Base-by-base conservation (phyloP, 2,888 invertebrate species). In the Apodemia duryi region DNA sequence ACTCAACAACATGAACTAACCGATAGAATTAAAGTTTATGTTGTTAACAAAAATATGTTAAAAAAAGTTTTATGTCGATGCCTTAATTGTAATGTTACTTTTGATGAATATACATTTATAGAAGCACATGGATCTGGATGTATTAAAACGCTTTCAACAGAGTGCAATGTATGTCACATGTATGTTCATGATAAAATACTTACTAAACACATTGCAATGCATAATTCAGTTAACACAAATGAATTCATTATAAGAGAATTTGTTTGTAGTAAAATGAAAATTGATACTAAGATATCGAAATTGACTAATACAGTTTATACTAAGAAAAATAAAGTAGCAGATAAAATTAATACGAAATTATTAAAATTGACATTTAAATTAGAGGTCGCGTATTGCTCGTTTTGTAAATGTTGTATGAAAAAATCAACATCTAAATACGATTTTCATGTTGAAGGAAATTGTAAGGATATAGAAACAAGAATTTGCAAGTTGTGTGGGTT, bases 401-500 rank as follows among this genome's bases (percentile, higher is more conserved):
- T 63, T 3, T 79, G 79, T 61, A 68, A 72, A 52, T 66, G 68
- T 49, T 61, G 28, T n/a, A 65, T 65, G 60, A 69, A 64, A 43
- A 60, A 60, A 1, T 67, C 67, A n/a, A 54, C 62, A 0, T 66
- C 63, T 3, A 74, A 75, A 46, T 66, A 69, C 9, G 62, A 65
- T 0, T 69, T 68, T n/a, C 21, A 10, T 4, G 63, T 51, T 6
- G 67, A 67, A 0, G 2, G 62, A 3, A 10, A 70, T 32, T 66
- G 62, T 11, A 61, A 29, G 4, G 6, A 41, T 1, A 21, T 60
- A 4, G 7, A 5, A 0, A 71, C 66, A 21, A 41, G 51, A 0
- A 65, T 69, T 3, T 85, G 85, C 46, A 71, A 73, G 0, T 5
- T 68, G 0, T 86, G 86, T 11, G 85, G 85, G 0, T 66, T 84